Conservation (phyloP, 2,113 vertebrate genomes). For the Chinchilla lanigera region DNA sequence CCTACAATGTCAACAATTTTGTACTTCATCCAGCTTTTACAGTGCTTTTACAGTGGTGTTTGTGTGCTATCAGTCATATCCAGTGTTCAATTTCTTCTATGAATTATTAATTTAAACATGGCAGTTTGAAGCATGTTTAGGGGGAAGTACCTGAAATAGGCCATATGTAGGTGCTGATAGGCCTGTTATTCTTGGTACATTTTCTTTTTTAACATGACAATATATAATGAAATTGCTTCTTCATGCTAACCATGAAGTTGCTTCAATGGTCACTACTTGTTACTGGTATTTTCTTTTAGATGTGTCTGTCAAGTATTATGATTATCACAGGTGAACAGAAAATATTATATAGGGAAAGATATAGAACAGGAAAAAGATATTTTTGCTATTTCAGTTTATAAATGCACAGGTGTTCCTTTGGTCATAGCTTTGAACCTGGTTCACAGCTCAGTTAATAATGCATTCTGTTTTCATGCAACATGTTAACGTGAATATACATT, state of each 20-base stretch:
- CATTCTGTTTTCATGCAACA: background rate
- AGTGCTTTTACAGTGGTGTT: background rate
- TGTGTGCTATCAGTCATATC: background rate
- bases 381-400: background rate
- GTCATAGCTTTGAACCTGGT: background rate
- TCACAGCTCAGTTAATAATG: background rate
- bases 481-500: background rate
- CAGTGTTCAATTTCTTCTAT: background rate
- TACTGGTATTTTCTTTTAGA: background rate
- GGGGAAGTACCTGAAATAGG: background rate
- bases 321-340: background rate
- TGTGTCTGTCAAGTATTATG: background rate
- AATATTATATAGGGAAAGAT: background rate
- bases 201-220: background rate
- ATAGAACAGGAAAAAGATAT: background rate
- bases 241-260: background rate
- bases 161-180: too few relatives aligned
- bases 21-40: background rate
- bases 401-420: background rate
- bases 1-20: background rate
- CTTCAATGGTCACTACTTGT: background rate
- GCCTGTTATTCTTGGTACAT: background rate
- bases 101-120: background rate
- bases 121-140: background rate
- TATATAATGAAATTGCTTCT: background rate